Evolutionary conservation across 1,140 invertebrate genomes (phyloP).

Genomic region (Drosophila tsacasi): DNA sequence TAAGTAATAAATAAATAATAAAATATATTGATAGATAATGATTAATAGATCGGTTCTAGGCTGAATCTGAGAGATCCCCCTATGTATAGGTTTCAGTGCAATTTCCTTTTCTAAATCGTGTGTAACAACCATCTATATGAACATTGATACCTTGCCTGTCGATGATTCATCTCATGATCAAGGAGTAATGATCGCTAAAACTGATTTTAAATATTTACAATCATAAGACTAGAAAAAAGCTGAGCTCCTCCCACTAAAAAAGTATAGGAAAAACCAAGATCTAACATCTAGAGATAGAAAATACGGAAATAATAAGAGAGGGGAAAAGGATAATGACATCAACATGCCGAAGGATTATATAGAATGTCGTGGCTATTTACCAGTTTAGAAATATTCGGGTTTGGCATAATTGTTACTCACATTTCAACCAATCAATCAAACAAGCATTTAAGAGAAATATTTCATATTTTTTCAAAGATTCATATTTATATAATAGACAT

Average conservation of each 20-base stretch:
- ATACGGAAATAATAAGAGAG: constrained; percentile 1
- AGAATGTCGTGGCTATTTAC: constrained; percentile 63
- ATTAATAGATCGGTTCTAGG: not conserved
- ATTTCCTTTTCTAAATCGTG: constrained; percentile 5
- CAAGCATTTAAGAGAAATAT: constrained; percentile 85
- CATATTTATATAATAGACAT: constrained; percentile 52
- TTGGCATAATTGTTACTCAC: constrained; percentile 84
- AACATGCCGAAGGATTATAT: constrained; percentile 65
- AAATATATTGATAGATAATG: not conserved
- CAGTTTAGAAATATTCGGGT: constrained; percentile 64
- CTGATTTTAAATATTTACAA: constrained; percentile 33
- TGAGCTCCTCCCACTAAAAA: constrained; percentile 2
- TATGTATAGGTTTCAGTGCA: constrained; percentile 9
- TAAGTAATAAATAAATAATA: constrained; percentile 1
- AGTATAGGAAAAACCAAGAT: not conserved
- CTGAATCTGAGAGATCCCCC: not conserved
- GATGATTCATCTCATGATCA: constrained; percentile 9
- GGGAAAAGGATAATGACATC: constrained; percentile 46
- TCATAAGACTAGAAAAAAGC: not conserved
- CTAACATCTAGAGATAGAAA: constrained; percentile 41
- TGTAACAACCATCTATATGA: constrained; percentile 7
- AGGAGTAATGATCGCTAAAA: constrained; percentile 5
- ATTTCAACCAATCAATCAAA: constrained; percentile 85
- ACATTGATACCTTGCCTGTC: not conserved
- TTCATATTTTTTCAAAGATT: constrained; percentile 74